phyloP scores from a whole-genome alignment of 2,113 vertebrate genomes.

The Peromyscus maniculatus region DNA sequence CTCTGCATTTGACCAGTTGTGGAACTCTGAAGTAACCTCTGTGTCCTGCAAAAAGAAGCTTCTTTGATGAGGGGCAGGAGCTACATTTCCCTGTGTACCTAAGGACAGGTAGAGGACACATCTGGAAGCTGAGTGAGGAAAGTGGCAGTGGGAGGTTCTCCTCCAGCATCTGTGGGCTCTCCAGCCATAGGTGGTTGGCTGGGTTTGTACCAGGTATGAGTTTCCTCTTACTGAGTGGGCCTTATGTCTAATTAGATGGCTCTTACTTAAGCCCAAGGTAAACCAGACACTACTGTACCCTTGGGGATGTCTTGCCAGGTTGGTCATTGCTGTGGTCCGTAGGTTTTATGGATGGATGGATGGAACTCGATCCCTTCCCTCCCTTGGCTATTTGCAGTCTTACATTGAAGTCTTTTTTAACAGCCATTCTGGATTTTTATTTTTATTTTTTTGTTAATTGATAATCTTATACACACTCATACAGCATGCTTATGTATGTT shows the following conservation, averaged over 20 bases:
- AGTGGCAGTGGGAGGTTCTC: not conserved
- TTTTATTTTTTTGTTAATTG: not conserved
- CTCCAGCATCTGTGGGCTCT: not conserved
- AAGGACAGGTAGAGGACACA: not conserved
- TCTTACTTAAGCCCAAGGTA: not conserved
- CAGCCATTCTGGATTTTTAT: not conserved
- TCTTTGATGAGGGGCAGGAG: not conserved
- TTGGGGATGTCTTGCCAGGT: not conserved
- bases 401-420: not conserved
- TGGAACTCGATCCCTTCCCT: not conserved
- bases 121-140: not conserved
- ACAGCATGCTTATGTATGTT: not conserved
- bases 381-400: not conserved
- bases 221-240: not conserved
- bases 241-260: not conserved
- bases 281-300: not conserved
- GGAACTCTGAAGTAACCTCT: not conserved
- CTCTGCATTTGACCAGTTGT: not conserved
- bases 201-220: not conserved
- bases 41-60: not conserved
- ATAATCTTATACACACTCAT: not conserved
- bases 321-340: not conserved
- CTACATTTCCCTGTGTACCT: not conserved
- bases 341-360: not conserved
- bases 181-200: not conserved